Conservation (phyloP, 2,888 invertebrate species). For the Epicampocera succincta region DNA sequence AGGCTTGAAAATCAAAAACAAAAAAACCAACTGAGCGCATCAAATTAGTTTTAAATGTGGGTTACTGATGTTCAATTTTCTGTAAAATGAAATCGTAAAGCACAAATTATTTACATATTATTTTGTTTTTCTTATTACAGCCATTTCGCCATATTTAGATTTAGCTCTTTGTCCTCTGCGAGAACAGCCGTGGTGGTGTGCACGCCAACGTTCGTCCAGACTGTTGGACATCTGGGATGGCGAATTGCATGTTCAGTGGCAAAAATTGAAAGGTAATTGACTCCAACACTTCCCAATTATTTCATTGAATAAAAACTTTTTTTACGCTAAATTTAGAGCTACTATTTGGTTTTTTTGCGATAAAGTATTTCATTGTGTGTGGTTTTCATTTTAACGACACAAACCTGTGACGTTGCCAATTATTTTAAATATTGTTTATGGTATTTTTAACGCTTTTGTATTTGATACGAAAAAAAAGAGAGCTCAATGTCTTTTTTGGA, state of each 20-base stretch:
- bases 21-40: constrained; percentile 44
- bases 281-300: constrained; percentile 8
- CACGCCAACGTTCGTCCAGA: constrained; percentile 83
- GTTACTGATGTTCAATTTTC: too few species aligned
- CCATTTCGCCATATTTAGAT: constrained; percentile 83
- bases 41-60: constrained; percentile 10
- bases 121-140: constrained; percentile 71
- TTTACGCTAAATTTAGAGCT: too few species aligned
- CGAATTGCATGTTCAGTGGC: constrained; percentile 78
- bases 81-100: background rate
- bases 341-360: too few species aligned
- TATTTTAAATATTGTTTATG: too few species aligned
- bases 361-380: too few species aligned
- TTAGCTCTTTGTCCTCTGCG: constrained; percentile 83
- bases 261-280: constrained; percentile 79
- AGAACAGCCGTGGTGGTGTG: constrained; percentile 83
- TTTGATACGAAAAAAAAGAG: too few species aligned
- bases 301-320: background rate
- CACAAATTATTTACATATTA: constrained; percentile 7
- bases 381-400: too few species aligned
- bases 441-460: too few species aligned
- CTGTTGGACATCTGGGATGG: constrained; percentile 81
- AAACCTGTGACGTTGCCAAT: too few species aligned
- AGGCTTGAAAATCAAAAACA: background rate
- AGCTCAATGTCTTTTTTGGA: too few species aligned